phyloP scores from a whole-genome alignment of 2,888 invertebrate species.

The Tortricodes alternella region DNA sequence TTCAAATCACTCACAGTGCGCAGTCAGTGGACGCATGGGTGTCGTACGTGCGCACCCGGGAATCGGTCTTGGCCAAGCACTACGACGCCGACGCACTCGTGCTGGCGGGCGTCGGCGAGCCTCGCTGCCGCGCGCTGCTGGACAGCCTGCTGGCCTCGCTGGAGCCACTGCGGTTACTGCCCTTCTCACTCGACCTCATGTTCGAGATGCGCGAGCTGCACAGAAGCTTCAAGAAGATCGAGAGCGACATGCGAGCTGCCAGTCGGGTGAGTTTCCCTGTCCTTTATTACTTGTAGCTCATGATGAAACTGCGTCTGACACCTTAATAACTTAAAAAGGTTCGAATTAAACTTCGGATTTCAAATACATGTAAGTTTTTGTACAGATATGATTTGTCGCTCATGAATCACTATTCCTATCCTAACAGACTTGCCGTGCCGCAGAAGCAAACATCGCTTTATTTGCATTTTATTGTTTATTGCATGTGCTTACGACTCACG shows the following conservation, averaged over 20 bases:
- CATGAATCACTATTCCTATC: constrained; percentile 50
- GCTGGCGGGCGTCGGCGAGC: constrained; percentile 82
- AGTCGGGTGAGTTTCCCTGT: constrained; percentile 78
- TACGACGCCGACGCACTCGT: constrained; percentile 90
- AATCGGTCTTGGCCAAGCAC: constrained; percentile 90
- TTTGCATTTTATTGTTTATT: constrained; percentile 81
- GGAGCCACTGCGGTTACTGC: constrained; percentile 90
- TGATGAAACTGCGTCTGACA: too few relatives aligned
- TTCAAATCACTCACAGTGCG: constrained; percentile 83
- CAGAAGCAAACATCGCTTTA: constrained; percentile 70
- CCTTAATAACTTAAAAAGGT: too few relatives aligned
- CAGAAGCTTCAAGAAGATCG: constrained; percentile 88
- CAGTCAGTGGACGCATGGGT: constrained; percentile 96
- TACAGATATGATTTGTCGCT: neutral
- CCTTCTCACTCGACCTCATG: constrained; percentile 91
- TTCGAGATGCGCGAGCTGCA: constrained; percentile 90
- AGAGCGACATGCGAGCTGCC: constrained; percentile 78
- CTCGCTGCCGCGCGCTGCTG: constrained; percentile 84
- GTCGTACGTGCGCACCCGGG: constrained; percentile 92
- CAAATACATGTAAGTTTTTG: neutral
- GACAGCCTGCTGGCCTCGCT: constrained; percentile 90
- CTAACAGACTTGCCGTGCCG: constrained; percentile 57
- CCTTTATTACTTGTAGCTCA: too few relatives aligned
- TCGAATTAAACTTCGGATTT: neutral
- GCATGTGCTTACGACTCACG: constrained; percentile 77